Evolutionary conservation across 1,140 invertebrate species (phyloP).

Genomic region (Drosophila pandora): DNA sequence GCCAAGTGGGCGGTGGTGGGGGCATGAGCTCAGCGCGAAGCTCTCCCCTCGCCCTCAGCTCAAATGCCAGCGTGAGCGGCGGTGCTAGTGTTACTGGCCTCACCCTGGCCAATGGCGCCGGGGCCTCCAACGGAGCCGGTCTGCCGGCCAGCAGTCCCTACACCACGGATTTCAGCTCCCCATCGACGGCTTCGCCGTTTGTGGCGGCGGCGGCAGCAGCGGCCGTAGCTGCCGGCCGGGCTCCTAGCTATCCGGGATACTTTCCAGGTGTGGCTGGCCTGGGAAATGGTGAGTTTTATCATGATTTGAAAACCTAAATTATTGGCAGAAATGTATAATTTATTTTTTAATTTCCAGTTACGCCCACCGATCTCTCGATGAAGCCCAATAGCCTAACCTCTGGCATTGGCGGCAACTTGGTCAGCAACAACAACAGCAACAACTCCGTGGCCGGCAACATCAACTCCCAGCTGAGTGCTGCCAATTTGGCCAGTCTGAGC

Average conservation of each 20-base stretch:
- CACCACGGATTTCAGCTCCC: conserved; percentile 79
- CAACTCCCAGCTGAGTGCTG: conserved; percentile 66
- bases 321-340: too few relatives aligned
- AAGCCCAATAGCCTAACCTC: conserved; percentile 64
- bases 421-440: conserved; percentile 57
- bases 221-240: conserved; percentile 71
- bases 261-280: conserved; percentile 73
- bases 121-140: conserved; percentile 73
- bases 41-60: conserved; percentile 79
- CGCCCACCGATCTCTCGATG: conserved; percentile 83
- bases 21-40: conserved; percentile 80
- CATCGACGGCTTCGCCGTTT: conserved; percentile 73
- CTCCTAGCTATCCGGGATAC: conserved; percentile 77
- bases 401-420: conserved; percentile 44
- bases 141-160: conserved; percentile 78
- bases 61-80: conserved; percentile 76
- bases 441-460: conserved; percentile 56
- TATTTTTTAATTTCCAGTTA: conserved; percentile 46
- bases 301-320: too few relatives aligned
- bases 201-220: conserved; percentile 75
- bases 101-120: conserved; percentile 70
- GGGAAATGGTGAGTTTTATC: conserved; percentile 73
- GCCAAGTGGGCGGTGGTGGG: conserved; percentile 50
- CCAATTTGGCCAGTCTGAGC: conserved; percentile 67
- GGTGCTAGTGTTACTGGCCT: conserved; percentile 65